phyloP scores from a whole-genome alignment of 2,797 vertebrate genomes.

The Rhinogobio ventralis region DNA sequence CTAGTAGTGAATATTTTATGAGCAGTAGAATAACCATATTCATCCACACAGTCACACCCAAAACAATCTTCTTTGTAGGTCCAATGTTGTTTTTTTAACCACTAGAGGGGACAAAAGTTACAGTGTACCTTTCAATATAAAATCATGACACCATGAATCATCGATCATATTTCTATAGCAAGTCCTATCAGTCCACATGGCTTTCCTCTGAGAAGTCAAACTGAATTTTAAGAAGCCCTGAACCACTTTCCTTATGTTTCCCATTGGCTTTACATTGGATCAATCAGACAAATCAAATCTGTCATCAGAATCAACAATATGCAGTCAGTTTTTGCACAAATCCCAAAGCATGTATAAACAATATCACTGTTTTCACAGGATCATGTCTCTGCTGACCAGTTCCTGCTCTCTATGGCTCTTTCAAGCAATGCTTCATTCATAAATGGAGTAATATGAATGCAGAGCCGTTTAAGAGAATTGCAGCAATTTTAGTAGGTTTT shows the following conservation, averaged over 20 bases:
- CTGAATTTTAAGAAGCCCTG: constrained; percentile 1
- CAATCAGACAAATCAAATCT: constrained; percentile 8
- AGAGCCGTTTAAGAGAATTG: constrained; percentile 31
- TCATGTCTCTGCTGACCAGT: constrained; percentile 24
- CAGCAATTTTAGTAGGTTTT: constrained; percentile 42
- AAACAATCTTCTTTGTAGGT: background rate
- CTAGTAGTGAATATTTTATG: background rate
- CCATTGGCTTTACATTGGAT: background rate
- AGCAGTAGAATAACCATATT: background rate
- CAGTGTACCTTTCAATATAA: background rate
- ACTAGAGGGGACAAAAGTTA: background rate
- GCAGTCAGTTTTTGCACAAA: background rate
- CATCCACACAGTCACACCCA: background rate
- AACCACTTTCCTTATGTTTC: background rate
- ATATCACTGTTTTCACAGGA: constrained; percentile 28
- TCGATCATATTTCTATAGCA: background rate
- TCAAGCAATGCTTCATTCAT: constrained; percentile 34
- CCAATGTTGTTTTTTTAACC: background rate
- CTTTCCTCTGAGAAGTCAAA: background rate
- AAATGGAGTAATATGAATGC: constrained; percentile 7
- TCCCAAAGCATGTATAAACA: background rate
- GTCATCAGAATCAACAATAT: background rate
- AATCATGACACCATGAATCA: background rate
- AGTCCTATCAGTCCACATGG: background rate
- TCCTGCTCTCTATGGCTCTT: background rate